phyloP scores from a whole-genome alignment of 2,888 invertebrate genomes.

The Hirtodrosophila trivittata region DNA sequence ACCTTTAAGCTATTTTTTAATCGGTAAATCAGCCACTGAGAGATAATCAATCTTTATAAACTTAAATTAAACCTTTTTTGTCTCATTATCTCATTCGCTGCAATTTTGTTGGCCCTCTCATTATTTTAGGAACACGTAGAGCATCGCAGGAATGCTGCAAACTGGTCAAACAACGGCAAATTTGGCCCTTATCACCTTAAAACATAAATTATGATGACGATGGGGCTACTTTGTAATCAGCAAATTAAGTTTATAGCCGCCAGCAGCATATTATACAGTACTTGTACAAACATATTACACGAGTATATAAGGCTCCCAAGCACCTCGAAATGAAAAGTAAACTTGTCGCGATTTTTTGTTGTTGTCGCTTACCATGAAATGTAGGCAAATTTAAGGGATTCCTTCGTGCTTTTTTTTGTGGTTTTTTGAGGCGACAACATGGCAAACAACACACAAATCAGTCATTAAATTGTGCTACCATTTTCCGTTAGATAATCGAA shows the following conservation, averaged over 20 bases:
- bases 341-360: conserved; percentile 43
- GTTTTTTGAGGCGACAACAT: conserved; percentile 28
- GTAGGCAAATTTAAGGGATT: conserved; percentile 44
- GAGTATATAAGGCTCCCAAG: conserved; percentile 17
- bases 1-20: too few species aligned
- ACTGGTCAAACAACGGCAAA: conserved; percentile 37
- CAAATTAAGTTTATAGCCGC: conserved; percentile 74
- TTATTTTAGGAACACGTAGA: too few species aligned
- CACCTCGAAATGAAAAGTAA: conserved; percentile 54
- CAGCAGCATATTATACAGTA: conserved; percentile 48
- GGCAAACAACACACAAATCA: conserved; percentile 63
- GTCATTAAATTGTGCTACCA: conserved; percentile 64
- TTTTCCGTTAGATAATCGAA: conserved; percentile 64
- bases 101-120: too few species aligned
- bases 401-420: too few species aligned
- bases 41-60: too few species aligned
- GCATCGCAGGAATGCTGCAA: conserved; percentile 13
- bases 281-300: conserved; percentile 8
- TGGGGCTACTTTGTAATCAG: conserved; percentile 74
- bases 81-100: too few species aligned
- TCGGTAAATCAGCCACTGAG: too few species aligned
- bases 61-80: too few species aligned
- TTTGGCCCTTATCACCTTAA: conserved; percentile 65
- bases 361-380: conserved; percentile 23
- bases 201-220: conserved; percentile 71